Base-by-base conservation (phyloP, 2,797 vertebrate species). In the Helarctos malayanus region DNA sequence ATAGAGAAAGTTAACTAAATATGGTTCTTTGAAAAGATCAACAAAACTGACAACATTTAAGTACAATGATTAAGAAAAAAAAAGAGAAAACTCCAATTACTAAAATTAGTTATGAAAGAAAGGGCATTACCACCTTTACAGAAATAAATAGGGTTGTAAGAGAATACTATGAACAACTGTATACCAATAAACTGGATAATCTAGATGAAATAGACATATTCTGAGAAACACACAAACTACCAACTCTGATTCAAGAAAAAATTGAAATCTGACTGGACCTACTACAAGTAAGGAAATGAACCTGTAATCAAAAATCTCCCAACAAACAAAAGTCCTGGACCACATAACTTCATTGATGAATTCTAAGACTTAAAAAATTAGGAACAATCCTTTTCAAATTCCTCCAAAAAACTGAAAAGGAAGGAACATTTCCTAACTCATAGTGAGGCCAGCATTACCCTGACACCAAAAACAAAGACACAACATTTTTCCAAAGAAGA, bases 1-100 rank as follows among this genome's bases (percentile, higher is more conserved):
- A 75, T 11, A 69, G 13, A 81, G 78, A 73, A 73, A 83, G 90
- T 75, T 61, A 84, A 63, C 80, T 83, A 63, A 92, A 84, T 19
- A 16, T 65, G 18, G 5, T 65, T 41, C 59, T 79, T 65, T 41
- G 25, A 52, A 52, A 83, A 84, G 45, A 32, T 63, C 45, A 41
- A 92, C 9, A n/a, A 84, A 84, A 65, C 6, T 41, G 57, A 84
- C 68, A 19, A 83, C 57, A 23, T 92, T 91, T 65, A 84, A 27
- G 57, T 92, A 52, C 21, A 76, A 12, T 7, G 25, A 79, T 25
- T 63, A 76, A 63, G 57, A 13, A 59, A 76, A 81, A 91, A 92
- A 23, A 91, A 59, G 25, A 52, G 29, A 54, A 45, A 47, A 84
- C 45, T 54, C 27, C 19, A 65, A 63, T 76, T 54, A 92, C 71